phyloP scores from a whole-genome alignment of 1,140 invertebrate genomes.

The Schlechtendalia chinensis region DNA sequence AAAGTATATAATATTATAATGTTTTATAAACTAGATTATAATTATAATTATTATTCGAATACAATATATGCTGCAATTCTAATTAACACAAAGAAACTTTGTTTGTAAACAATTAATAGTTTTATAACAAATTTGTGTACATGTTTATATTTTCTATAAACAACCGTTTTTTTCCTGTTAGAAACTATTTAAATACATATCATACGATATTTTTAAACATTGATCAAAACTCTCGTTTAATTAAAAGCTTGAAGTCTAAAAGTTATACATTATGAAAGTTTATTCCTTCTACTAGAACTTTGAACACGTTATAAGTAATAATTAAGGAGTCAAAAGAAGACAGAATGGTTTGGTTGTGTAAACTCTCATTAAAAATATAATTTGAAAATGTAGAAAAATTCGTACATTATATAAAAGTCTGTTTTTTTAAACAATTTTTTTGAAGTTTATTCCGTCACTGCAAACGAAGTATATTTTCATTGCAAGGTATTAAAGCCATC shows the following conservation, averaged over 20 bases:
- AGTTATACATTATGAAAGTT: background rate
- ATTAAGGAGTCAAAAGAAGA: background rate
- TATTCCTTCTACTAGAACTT: background rate
- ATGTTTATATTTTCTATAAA: background rate
- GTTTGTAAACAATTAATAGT: background rate
- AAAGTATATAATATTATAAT: background rate
- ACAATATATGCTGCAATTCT: background rate
- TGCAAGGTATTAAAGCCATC: constrained; percentile 35
- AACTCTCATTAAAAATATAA: constrained; percentile 18
- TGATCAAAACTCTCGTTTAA: constrained; percentile 8
- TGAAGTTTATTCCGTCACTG: constrained; percentile 2
- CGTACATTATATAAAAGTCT: too few relatives aligned
- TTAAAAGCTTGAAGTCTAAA: background rate
- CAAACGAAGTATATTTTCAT: background rate
- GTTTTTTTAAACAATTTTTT: too few relatives aligned
- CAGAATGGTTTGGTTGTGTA: background rate
- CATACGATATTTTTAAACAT: background rate
- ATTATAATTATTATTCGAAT: background rate
- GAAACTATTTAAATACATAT: background rate
- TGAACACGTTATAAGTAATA: background rate
- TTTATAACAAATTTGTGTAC: background rate
- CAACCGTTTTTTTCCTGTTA: background rate
- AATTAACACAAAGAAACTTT: background rate
- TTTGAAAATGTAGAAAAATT: background rate
- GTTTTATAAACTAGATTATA: background rate